These are phyloP conservation scores for Apis dorsata DNA, from an alignment of 1,140 invertebrate species.

Conservation along the genomic window DNA sequence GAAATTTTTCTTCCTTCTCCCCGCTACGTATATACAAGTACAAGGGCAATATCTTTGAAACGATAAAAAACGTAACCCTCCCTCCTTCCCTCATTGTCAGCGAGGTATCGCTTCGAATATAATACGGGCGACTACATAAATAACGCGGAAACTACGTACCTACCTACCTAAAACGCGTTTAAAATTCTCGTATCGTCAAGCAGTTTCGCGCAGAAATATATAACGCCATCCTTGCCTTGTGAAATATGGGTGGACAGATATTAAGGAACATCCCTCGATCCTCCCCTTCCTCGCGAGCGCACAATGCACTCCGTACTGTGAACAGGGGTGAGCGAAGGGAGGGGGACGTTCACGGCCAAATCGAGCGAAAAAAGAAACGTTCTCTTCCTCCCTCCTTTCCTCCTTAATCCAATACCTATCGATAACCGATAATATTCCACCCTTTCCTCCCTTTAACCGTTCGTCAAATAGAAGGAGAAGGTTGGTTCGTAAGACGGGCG, in stretches of 20 bases:
- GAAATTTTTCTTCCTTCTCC: too few species aligned
- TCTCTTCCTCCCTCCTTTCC: background rate
- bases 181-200: background rate
- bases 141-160: background rate
- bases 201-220: background rate
- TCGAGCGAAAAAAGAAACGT: constrained; percentile 10
- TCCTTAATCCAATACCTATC: constrained; percentile 26
- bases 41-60: too few species aligned
- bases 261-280: background rate
- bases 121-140: background rate
- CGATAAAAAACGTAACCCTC: background rate
- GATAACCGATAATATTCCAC: constrained; percentile 26
- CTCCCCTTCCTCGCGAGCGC: too few species aligned
- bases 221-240: background rate
- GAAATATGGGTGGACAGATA: constrained; percentile 40
- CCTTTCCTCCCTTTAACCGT: too few species aligned
- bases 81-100: background rate
- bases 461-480: constrained; percentile 12
- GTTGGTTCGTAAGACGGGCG: constrained; percentile 7
- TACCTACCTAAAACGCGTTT: background rate
- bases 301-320: constrained; percentile 17
- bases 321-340: background rate
- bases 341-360: constrained; percentile 6
- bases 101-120: background rate
- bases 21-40: too few species aligned